Evolutionary conservation across 2,113 vertebrate species (phyloP).

Genomic region (Willisornis vidua): DNA sequence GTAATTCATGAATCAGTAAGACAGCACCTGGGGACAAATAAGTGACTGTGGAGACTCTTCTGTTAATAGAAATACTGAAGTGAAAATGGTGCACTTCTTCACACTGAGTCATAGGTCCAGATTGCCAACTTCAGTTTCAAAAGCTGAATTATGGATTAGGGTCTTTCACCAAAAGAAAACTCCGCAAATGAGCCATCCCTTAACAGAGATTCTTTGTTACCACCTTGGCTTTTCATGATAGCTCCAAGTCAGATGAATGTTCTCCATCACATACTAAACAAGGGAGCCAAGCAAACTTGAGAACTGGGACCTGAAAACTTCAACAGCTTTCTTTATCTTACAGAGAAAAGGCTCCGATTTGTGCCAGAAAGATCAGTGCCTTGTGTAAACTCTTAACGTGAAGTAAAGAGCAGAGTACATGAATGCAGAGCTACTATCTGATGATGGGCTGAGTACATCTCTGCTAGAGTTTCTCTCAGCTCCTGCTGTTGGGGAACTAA

Average conservation of each 20-base stretch:
- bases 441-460: background rate
- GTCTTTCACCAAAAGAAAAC: background rate
- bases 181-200: background rate
- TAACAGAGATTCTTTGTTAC: background rate
- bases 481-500: background rate
- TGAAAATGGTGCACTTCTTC: background rate
- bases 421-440: background rate
- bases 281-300: background rate
- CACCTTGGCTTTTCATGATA: background rate
- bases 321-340: background rate
- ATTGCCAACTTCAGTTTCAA: background rate
- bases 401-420: fast-evolving
- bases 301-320: background rate
- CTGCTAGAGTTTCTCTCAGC: background rate
- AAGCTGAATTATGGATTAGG: background rate
- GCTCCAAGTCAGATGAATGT: background rate
- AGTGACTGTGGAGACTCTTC: background rate
- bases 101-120: background rate
- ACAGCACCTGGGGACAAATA: background rate
- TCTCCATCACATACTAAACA: background rate
- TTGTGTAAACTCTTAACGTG: background rate
- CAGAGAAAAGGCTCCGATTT: background rate
- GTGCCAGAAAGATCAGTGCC: background rate
- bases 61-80: background rate
- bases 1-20: background rate